Evolutionary conservation across 2,113 vertebrate species (phyloP).

Genomic region (Bungarus multicinctus): DNA sequence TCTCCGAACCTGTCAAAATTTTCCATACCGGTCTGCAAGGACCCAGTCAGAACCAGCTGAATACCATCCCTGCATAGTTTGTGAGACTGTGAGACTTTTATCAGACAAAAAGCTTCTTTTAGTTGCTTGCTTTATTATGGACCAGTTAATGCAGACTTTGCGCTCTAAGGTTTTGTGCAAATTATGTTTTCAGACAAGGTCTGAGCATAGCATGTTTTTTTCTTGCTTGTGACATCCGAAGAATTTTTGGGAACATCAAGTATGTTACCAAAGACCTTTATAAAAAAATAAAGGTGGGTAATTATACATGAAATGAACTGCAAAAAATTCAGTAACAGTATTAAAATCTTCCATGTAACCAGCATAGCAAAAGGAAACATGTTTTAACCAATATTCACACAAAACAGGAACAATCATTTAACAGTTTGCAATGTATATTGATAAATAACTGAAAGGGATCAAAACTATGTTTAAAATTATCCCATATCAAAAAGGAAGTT

Average conservation of each 20-base stretch:
- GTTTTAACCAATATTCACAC: slow-evolving; percentile 59
- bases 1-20: no score
- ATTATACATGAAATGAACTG: background rate
- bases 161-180: background rate
- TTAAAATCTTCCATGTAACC: background rate
- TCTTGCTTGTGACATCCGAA: background rate
- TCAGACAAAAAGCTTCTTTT: background rate
- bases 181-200: background rate
- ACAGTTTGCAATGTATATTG: slow-evolving; percentile 61
- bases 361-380: slow-evolving; percentile 38
- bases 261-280: background rate
- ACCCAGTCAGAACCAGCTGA: no score
- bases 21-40: no score
- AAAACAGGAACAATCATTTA: slow-evolving; percentile 56
- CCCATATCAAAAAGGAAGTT: background rate
- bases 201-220: background rate
- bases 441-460: slow-evolving; percentile 27
- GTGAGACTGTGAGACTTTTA: background rate
- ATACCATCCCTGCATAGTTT: no score
- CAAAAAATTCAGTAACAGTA: background rate
- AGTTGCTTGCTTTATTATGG: background rate
- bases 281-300: background rate
- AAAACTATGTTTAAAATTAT: background rate
- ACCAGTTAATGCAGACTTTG: background rate
- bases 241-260: background rate